A percentile compares a stretch with the other conserved stretches of the same genome.
Evolutionary conservation across 2,888 invertebrate species (phyloP).

Genomic region (Biston betularia): DNA sequence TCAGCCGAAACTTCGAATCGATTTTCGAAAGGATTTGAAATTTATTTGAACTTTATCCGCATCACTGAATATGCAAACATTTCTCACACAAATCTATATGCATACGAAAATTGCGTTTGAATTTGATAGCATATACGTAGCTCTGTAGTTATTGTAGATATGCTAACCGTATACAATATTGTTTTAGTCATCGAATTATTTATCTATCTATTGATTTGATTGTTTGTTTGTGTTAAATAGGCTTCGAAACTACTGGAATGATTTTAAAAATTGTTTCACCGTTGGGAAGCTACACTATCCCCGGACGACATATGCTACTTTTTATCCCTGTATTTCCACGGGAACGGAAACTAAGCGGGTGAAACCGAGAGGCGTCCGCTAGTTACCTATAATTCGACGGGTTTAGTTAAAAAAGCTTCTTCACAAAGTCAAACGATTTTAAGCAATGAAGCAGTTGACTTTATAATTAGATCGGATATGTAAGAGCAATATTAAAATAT

Average conservation of each 20-base stretch:
- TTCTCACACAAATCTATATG: conserved; percentile 26
- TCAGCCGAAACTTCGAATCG: conserved; percentile 51
- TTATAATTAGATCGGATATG: conserved; percentile 14
- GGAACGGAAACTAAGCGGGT: too few relatives aligned
- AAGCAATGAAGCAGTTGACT: conserved; percentile 10
- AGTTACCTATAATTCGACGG: background rate
- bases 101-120: conserved; percentile 7
- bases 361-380: too few relatives aligned
- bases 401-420: background rate
- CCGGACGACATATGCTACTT: too few relatives aligned
- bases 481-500: conserved; percentile 15
- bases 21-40: conserved; percentile 48
- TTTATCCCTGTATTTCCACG: too few relatives aligned
- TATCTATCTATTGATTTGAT: too few relatives aligned
- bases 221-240: too few relatives aligned
- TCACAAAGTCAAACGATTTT: background rate
- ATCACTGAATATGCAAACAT: conserved; percentile 41
- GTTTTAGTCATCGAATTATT: too few relatives aligned
- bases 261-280: too few relatives aligned
- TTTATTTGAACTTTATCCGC: conserved; percentile 43
- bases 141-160: background rate
- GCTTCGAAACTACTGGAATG: too few relatives aligned
- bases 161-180: too few relatives aligned
- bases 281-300: too few relatives aligned
- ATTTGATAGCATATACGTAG: conserved; percentile 10